These are phyloP conservation scores for Cygnus atratus DNA, from an alignment of 2,113 vertebrate genomes.

Conservation along the genomic window DNA sequence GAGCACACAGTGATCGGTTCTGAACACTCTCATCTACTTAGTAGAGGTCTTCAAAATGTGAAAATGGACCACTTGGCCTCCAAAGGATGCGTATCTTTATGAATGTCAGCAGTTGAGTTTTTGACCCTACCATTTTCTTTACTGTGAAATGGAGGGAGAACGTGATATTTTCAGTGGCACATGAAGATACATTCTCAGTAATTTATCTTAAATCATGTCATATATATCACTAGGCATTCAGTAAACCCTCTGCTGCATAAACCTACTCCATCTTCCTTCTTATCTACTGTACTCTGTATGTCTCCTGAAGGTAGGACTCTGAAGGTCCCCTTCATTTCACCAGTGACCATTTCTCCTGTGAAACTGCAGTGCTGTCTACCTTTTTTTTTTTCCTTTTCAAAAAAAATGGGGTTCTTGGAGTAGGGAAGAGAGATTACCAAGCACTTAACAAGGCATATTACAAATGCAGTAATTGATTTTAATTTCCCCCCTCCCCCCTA, in stretches of 20 bases:
- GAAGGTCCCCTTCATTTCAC: background rate
- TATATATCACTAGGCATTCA: background rate
- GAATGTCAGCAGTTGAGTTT: background rate
- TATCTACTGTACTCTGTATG: fast-evolving
- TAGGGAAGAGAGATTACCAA: background rate
- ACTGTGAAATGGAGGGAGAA: background rate
- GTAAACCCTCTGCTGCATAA: background rate
- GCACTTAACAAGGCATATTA: background rate
- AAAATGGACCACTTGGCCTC: background rate
- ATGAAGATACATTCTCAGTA: background rate
- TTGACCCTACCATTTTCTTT: background rate
- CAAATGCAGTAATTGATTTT: background rate
- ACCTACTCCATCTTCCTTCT: background rate
- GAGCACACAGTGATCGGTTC: background rate
- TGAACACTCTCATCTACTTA: background rate
- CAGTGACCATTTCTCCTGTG: fast-evolving
- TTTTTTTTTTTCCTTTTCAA: background rate
- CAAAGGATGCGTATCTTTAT: background rate
- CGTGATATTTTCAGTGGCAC: background rate
- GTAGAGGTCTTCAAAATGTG: background rate
- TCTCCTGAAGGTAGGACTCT: no score
- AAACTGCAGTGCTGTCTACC: background rate
- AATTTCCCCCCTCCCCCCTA: background rate
- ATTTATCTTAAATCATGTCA: background rate
- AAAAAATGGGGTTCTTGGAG: background rate